Evolutionary conservation across 2,113 vertebrate genomes (phyloP), one percentile per base, ranked within the genome.

Genomic region (Zapus hudsonius): DNA sequence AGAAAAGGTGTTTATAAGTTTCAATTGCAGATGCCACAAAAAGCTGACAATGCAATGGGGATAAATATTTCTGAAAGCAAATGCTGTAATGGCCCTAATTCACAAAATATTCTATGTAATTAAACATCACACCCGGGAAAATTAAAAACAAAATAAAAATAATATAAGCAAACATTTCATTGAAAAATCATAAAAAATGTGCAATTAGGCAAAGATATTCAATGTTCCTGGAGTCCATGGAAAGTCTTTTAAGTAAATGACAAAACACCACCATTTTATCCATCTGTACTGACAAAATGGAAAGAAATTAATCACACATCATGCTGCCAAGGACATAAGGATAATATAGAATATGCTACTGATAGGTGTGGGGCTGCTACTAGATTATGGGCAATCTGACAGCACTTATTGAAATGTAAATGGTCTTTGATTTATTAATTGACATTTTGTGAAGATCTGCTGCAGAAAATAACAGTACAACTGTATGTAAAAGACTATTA

Each of bases 361-460:
- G 25, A 70, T 55, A 79, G 20, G 22, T 69, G 7, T 64, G 55
- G 57, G 61, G 81, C 10, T 84, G 44, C 70, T 87, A 23, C 36
- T 88, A 3, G 81, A 64, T 88, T 90, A 87, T n/a, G 87, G 89
- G 78, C 79, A 92, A 76, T 80, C 80, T 84, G 25, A 19, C 31
- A 84, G 40, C 66, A 72, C n/a, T 80, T 86, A 90, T 80, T 94
- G 84, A 95, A 91, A 84, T 94, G 23, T 91, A 89, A 94, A 89
- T 47, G 22, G 19, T 52, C 40, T 92, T 95, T 92, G 66, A 83
- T 87, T n/a, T 61, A 64, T 87, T 70, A 87, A 38, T 90, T 82
- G 16, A 0, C 25, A 5, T 75, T 96, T 93, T 79, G 23, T 55
- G 75, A 88, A 27, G 33, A 25, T 72, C 47, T 90, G 64, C 70